These are phyloP conservation scores for Hormaphis cornu DNA, from an alignment of 1,140 invertebrate species.

Conservation along the genomic window DNA sequence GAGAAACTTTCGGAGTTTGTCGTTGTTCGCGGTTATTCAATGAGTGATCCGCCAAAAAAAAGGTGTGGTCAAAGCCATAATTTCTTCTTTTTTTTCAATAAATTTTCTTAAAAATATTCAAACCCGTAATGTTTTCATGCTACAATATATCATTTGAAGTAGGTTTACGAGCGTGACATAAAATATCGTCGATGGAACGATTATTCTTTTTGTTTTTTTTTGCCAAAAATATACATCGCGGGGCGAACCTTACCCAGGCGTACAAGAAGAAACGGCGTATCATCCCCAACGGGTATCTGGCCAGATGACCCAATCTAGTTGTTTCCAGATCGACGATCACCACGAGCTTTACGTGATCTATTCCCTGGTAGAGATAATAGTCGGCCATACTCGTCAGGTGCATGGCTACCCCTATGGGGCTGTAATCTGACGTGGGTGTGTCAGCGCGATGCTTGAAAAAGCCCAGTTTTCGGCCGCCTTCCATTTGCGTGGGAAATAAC, in stretches of 20 bases:
- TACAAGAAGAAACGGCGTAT: slow-evolving; percentile 30
- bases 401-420: slow-evolving; percentile 11
- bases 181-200: too few species aligned
- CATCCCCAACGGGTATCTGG: slow-evolving; percentile 15
- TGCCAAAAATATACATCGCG: too few species aligned
- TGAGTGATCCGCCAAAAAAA: too few species aligned
- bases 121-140: too few species aligned
- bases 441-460: neutral
- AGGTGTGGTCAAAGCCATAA: too few species aligned
- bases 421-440: neutral
- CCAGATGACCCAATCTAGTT: slow-evolving; percentile 18
- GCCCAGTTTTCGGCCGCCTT: neutral
- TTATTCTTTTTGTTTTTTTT: too few species aligned
- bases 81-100: too few species aligned
- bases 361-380: slow-evolving; percentile 1
- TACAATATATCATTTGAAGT: too few species aligned
- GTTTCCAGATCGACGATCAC: neutral
- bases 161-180: too few species aligned
- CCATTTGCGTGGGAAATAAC: neutral
- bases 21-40: too few species aligned
- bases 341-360: neutral
- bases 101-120: too few species aligned
- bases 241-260: slow-evolving; percentile 25
- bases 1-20: too few species aligned
- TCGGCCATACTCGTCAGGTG: slow-evolving; percentile 16